Evolutionary conservation across 30 jellyfish, hydroid and myxozoan genomes (phyloP), one percentile per base, ranked within the genome.

Genomic region (Aurelia sp.): DNA sequence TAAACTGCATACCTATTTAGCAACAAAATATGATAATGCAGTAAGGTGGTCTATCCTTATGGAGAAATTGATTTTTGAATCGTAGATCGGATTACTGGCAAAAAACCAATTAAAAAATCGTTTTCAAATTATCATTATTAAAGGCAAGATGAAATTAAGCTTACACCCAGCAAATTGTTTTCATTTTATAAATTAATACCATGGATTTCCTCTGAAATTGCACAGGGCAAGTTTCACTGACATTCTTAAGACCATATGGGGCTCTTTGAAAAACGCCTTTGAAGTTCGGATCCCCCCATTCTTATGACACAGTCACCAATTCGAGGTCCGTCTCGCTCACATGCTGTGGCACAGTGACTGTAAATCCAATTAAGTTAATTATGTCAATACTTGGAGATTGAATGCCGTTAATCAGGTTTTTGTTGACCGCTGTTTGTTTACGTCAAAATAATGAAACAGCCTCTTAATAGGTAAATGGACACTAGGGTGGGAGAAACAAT

Each of bases 261-360:
- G 38, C 24, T 69, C 61, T 17, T 27, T 24, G 27, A 17, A 69
- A 30, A 69, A 33, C 60, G 30, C 33, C 61, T 30, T 69, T 50
- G 27, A 40, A 20, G 61, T 22, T 12, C 61, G 62, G 24, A 69
- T 44, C 52, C 80, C 80, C 21, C 63, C 80, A 17, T 44, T 44
- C 19, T 4, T 15, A 6, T 5, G 21, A 44, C 52, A 78, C 80
- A 40, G 79, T 55, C 67, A 63, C 67, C 50, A 40, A 63, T 31
- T 78, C 88, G 67, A 57, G 72, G 72, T 63, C 72, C 41, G 59
- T 61, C 80, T 44, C 80, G 68, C 55, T 70, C 80, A 24, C 88
- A 41, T 63, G 80, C 89, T 63, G 89, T 3, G 89, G 58, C 89
- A 30, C 89, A 78, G 80, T 20, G 20, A 10, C 67, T 70, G 80